A percentile compares a stretch with the other conserved stretches of the same genome.
Conservation (phyloP, 2,888 invertebrate species). For the Apodemia zela region DNA sequence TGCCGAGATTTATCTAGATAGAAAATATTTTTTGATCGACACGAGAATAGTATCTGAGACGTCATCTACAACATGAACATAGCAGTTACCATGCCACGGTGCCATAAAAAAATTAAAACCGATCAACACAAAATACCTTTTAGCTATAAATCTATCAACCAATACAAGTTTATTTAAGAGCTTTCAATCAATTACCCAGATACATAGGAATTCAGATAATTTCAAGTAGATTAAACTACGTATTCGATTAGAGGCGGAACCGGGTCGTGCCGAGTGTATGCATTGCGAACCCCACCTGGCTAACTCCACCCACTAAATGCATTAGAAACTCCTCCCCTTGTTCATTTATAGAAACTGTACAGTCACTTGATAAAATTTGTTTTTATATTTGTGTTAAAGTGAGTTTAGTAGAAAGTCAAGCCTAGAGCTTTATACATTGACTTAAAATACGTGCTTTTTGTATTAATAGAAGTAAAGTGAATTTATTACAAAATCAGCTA, state of each 20-base stretch:
- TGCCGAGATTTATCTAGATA: too few species aligned
- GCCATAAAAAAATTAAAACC: too few species aligned
- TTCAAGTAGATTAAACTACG: not conserved
- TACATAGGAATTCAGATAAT: conserved; percentile 15
- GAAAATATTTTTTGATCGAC: too few species aligned
- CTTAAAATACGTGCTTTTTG: too few species aligned
- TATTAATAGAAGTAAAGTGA: too few species aligned
- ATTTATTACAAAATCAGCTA: too few species aligned
- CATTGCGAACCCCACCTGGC: conserved; percentile 20
- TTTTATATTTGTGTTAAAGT: too few species aligned
- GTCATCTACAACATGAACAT: too few species aligned
- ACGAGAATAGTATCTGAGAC: too few species aligned
- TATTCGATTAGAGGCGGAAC: not conserved
- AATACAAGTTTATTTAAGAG: not conserved
- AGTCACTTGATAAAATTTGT: not conserved
- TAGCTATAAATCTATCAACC: not conserved
- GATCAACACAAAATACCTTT: not conserved
- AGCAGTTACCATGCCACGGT: too few species aligned
- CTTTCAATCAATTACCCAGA: conserved; percentile 14
- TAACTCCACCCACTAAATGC: conserved; percentile 17
- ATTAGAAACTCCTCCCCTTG: conserved; percentile 22
- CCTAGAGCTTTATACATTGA: too few species aligned
- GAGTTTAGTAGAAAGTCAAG: too few species aligned
- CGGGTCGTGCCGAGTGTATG: conserved; percentile 16
- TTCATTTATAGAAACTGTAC: conserved; percentile 14